Conservation (phyloP, 2,113 vertebrate species). For the Lathamus discolor region DNA sequence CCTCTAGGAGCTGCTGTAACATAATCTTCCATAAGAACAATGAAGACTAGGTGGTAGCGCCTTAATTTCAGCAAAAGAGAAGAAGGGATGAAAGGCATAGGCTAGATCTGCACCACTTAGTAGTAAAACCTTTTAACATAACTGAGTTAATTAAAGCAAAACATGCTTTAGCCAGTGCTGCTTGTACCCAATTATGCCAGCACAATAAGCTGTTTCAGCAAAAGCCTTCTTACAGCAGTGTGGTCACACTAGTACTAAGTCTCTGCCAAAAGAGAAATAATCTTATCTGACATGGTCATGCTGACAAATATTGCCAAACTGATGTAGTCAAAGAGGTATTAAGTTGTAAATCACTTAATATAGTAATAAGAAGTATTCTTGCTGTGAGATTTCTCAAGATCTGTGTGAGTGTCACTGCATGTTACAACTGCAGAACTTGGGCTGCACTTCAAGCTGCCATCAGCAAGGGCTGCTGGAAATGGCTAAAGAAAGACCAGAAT, state of each 20-base stretch:
- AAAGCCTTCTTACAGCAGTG: not conserved
- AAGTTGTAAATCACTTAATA: not conserved
- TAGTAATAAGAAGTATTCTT: not conserved
- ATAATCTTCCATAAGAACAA: not conserved
- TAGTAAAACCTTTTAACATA: not conserved
- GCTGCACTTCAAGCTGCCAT: not conserved
- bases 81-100: not conserved
- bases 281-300: not conserved
- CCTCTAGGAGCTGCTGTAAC: slow-evolving; percentile 21
- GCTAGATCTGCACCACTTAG: not conserved
- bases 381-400: not conserved
- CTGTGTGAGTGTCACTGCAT: not conserved
- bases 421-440: not conserved
- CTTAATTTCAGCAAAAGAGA: not conserved
- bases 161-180: not conserved
- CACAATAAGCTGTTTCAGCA: not conserved
- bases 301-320: not conserved
- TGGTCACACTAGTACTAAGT: not conserved
- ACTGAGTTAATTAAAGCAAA: slow-evolving; percentile 6
- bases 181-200: not conserved
- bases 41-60: not conserved
- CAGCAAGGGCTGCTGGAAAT: not conserved
- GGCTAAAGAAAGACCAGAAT: not conserved
- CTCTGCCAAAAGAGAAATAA: not conserved
- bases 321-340: not conserved